A percentile compares a stretch with the other conserved stretches of the same genome.
Conservation (phyloP, 2,113 vertebrate genomes). For the Cyanoliseus patagonus region DNA sequence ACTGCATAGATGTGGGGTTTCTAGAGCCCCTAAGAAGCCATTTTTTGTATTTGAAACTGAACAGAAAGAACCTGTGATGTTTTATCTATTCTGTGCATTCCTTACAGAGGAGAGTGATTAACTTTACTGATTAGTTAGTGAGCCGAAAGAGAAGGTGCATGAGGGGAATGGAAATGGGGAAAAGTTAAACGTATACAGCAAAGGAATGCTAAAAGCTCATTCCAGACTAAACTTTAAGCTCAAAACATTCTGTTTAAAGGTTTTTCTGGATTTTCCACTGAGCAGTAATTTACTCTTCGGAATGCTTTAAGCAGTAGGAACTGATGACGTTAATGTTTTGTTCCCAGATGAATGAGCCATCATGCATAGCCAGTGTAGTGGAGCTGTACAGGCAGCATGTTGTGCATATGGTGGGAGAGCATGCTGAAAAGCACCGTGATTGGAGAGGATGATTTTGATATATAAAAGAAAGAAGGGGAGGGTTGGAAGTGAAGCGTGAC, state of each 20-base stretch:
- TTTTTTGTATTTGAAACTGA: not conserved
- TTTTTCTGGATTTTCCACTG: not conserved
- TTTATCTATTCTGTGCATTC: not conserved
- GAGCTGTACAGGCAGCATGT: not conserved
- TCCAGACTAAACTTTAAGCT: not conserved
- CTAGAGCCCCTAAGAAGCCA: not conserved
- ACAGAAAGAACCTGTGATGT: not conserved
- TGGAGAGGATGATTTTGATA: not conserved
- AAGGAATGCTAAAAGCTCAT: not conserved
- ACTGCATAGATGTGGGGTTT: fast-evolving
- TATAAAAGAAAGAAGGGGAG: not conserved
- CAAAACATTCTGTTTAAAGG: not conserved
- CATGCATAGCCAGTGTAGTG: fast-evolving
- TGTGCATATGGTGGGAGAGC: not conserved
- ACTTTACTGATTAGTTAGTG: not conserved
- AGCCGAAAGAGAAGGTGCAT: not conserved
- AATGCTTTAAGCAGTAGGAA: not conserved
- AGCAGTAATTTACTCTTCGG: not conserved
- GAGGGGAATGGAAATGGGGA: not conserved
- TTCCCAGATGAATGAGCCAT: not conserved
- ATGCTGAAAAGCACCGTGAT: not conserved
- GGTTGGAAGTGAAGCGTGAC: not conserved
- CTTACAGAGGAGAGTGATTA: not conserved
- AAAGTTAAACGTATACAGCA: not conserved
- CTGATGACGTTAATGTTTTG: not conserved